Conservation (phyloP, 2,113 vertebrate genomes). For the Cavia porcellus region DNA sequence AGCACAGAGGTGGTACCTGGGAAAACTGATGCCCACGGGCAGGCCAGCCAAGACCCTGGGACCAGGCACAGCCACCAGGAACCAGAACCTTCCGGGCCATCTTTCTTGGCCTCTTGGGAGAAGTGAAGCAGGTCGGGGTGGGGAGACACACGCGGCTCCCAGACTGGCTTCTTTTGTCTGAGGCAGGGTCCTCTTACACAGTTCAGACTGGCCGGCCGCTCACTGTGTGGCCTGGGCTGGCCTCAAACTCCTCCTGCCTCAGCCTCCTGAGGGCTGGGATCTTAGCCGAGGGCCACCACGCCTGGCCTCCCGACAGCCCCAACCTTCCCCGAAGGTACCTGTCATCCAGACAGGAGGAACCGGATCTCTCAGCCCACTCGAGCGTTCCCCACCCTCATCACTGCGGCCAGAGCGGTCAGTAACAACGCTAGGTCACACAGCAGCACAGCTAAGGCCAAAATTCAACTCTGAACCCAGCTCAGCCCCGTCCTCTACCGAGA, state of each 20-base stretch:
- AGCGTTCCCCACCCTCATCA: not conserved
- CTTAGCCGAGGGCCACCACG: not conserved
- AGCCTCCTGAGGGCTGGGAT: not conserved
- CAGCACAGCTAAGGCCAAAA: not conserved
- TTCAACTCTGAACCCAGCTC: not conserved
- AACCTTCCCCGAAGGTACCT: not conserved
- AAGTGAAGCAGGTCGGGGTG: not conserved
- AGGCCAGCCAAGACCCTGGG: rapidly evolving
- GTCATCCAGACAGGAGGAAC: rapidly evolving
- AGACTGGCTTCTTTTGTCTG: not conserved
- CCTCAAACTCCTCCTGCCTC: not conserved
- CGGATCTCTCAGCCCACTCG: no score
- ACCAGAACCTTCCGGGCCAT: not conserved
- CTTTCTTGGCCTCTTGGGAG: not conserved
- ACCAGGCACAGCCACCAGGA: rapidly evolving
- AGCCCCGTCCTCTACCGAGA: not conserved
- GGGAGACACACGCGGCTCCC: rapidly evolving
- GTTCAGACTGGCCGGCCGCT: not conserved
- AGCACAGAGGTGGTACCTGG: not conserved
- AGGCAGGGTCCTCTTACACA: not conserved
- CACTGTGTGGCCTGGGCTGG: not conserved
- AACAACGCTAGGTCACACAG: not conserved
- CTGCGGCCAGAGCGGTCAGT: not conserved
- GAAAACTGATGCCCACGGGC: not conserved
- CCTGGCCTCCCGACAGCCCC: not conserved